Evolutionary conservation across 2,888 invertebrate species (phyloP), one percentile per base, ranked within the genome.

Genomic region (Rhorus exstirpatorius): DNA sequence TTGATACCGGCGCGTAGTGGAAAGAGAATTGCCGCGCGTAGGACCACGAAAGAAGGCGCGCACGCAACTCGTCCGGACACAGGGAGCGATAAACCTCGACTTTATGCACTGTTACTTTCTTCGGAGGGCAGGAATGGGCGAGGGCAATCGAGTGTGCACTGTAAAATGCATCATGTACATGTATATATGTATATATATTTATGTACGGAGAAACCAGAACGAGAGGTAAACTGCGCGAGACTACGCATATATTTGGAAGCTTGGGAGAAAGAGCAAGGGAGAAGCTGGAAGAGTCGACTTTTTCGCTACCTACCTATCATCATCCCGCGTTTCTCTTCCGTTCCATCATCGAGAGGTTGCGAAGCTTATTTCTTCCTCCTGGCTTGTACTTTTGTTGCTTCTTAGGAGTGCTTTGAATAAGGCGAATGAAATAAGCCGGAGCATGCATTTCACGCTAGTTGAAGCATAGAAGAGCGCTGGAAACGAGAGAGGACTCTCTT

Each of bases 381-480:
- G 21, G 26, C 53, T 65, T 53, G 26, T 58, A 60, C 76, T 79
- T 74, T 74, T 49, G 38, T 74, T 10, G 19, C 38, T 26, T 21
- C 10, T 60, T 26, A 17, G 35, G 44, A 1, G 41, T 19, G 17
- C 53, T 19, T 46, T 71, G 21, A 24, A 71, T 41, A 44, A 3
- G 26, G 14, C n/a, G 26, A 17, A 26, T 65, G 58, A 35, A 81
- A 78, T 55, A 70, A 81, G 68, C 46, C 63, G 60, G 71, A 65
- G 63, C 72, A 60, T 83, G 55, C 76, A 84, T 85, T 84, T 83
- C 84, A 83, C 85, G 84, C 79, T 84, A 81, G 79, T 84, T 84
- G 65, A 60, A 85, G 84, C 85, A 82, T 84, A 79, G 60, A 83
- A 82, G 78, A 78, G 63, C 70, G 31, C 68, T n/a, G 44, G 1